A percentile compares a stretch with the other conserved stretches of the same genome.
phyloP scores from a whole-genome alignment of 2,888 invertebrate genomes.

The Tetragnatha montana region DNA sequence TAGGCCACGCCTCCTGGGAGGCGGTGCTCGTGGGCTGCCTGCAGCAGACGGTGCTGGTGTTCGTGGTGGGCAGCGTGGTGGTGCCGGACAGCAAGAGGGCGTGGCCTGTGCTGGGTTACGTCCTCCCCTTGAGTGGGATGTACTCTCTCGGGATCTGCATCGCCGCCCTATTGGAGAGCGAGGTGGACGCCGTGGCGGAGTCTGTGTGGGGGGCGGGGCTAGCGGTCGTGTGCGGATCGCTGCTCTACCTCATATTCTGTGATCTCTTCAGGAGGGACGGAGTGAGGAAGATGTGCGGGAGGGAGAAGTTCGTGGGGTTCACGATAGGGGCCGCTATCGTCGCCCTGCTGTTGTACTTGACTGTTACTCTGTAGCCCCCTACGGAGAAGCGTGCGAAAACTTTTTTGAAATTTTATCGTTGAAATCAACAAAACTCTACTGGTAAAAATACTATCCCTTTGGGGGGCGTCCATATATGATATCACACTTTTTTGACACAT shows the following conservation, averaged over 20 bases:
- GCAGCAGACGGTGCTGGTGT: slow-evolving; percentile 90
- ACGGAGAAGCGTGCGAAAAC: background rate
- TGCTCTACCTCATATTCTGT: slow-evolving; percentile 70
- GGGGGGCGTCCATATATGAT: too few relatives aligned
- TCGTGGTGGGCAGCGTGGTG: slow-evolving; percentile 90
- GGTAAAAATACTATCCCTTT: too few relatives aligned
- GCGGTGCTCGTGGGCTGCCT: slow-evolving; percentile 89
- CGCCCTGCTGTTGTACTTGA: slow-evolving; percentile 32
- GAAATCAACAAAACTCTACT: too few relatives aligned
- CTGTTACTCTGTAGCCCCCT: background rate
- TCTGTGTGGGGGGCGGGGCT: slow-evolving; percentile 37
- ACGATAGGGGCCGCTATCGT: slow-evolving; percentile 38
- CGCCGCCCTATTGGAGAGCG: slow-evolving; percentile 41
- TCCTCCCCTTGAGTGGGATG: slow-evolving; percentile 85
- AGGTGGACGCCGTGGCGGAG: slow-evolving; percentile 8
- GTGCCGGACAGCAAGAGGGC: slow-evolving; percentile 80
- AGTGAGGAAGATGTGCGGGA: background rate
- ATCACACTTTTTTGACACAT: too few relatives aligned
- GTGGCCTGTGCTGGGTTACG: slow-evolving; percentile 75
- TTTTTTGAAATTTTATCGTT: too few relatives aligned
- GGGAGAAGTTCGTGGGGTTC: slow-evolving; percentile 38
- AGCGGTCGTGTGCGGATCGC: slow-evolving; percentile 67
- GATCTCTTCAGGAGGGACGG: slow-evolving; percentile 66
- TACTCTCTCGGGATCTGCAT: slow-evolving; percentile 82
- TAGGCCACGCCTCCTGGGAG: slow-evolving; percentile 79